phyloP scores from a whole-genome alignment of 2,113 vertebrate species.

The Danionella cerebrum region DNA sequence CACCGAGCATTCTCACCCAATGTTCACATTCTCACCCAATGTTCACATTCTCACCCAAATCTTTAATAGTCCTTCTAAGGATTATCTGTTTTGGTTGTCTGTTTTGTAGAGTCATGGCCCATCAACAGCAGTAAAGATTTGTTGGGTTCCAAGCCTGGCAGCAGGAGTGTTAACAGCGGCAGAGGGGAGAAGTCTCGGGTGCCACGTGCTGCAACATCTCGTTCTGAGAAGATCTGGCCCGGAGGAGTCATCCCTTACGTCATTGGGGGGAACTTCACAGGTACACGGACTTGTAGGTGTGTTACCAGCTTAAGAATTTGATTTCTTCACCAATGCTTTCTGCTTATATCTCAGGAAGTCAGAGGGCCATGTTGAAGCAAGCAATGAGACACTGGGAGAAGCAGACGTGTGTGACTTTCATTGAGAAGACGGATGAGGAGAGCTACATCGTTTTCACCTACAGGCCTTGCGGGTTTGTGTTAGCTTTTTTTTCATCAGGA shows the following conservation, averaged over 20 bases:
- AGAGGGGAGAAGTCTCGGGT: conserved; percentile 70
- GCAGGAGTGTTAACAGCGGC: conserved; percentile 25
- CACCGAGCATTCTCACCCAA: too few relatives aligned
- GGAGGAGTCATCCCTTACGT: conserved; percentile 94
- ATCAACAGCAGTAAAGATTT: conserved; percentile 70
- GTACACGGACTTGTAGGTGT: conserved; percentile 62
- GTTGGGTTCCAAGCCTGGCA: conserved; percentile 48
- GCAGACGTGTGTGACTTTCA: conserved; percentile 92
- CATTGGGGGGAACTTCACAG: conserved; percentile 96
- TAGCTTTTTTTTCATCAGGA: neutral
- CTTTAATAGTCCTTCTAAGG: too few relatives aligned
- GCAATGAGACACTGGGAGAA: conserved; percentile 99
- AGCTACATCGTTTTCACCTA: conserved; percentile 98
- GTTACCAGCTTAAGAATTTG: neutral
- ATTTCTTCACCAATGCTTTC: conserved; percentile 11
- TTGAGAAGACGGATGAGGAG: conserved; percentile 91
- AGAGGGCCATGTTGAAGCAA: conserved; percentile 98
- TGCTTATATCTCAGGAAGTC: conserved; percentile 75
- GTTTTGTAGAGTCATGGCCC: conserved; percentile 65
- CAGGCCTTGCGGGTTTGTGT: conserved; percentile 83
- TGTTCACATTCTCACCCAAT: too few relatives aligned
- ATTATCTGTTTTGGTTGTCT: too few relatives aligned
- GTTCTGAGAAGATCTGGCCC: conserved; percentile 95
- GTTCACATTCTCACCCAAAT: too few relatives aligned
- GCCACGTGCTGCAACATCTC: conserved; percentile 89